Conservation (phyloP, 2,888 invertebrate genomes). For the Horisme vitalbata region DNA sequence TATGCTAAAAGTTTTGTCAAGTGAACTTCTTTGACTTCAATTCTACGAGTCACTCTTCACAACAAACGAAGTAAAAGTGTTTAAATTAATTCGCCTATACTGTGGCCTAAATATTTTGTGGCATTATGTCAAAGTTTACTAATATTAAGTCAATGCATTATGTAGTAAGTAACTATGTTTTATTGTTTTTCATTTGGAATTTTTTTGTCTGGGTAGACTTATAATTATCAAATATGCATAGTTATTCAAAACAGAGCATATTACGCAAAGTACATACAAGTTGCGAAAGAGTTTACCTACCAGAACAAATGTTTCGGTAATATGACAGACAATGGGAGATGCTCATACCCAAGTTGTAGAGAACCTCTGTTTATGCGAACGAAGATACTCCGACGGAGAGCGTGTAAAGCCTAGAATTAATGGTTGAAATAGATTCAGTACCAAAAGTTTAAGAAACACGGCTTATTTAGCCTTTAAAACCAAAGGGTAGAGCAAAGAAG, state of each 20-base stretch:
- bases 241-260: conserved; percentile 40
- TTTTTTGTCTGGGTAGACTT: conserved; percentile 9
- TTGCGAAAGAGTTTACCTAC: conserved; percentile 40
- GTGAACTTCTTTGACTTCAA: too few species aligned
- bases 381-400: background rate
- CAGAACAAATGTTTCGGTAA: conserved; percentile 36
- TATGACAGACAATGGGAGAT: conserved; percentile 35
- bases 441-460: conserved; percentile 7
- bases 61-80: too few species aligned
- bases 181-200: conserved; percentile 12
- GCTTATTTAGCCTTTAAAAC: background rate
- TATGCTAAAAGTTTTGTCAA: too few species aligned
- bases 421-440: conserved; percentile 3
- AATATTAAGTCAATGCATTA: too few species aligned
- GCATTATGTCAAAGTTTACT: too few species aligned
- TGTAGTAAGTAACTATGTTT: conserved; percentile 5
- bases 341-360: conserved; percentile 15
- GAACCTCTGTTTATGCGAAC: conserved; percentile 18
- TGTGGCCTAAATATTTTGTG: too few species aligned
- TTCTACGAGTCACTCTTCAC: too few species aligned
- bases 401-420: conserved; percentile 1
- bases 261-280: conserved; percentile 32
- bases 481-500: background rate
- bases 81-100: too few species aligned
- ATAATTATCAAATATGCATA: too few species aligned